Conservation (phyloP, 2,797 vertebrate genomes). For the Crocodylus rhombifer region DNA sequence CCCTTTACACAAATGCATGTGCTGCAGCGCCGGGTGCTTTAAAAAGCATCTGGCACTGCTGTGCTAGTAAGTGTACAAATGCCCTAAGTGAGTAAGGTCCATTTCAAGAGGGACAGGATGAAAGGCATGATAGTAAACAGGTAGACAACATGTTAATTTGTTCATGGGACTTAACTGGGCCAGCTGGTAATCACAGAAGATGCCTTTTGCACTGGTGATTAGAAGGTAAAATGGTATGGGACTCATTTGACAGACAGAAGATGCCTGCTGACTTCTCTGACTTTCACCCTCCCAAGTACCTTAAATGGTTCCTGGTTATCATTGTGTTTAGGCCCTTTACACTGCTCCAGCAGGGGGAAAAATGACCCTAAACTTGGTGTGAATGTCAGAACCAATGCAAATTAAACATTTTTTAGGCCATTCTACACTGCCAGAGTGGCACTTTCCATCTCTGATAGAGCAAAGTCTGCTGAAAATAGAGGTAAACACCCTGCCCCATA, state of each 20-base stretch:
- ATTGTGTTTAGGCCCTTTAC: background rate
- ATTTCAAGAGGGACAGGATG: background rate
- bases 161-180: background rate
- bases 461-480: conserved; percentile 57
- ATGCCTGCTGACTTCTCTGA: conserved; percentile 28
- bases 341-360: conserved; percentile 9
- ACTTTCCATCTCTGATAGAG: conserved; percentile 44
- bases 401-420: conserved; percentile 67
- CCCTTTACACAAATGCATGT: no score
- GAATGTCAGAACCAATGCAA: conserved; percentile 55
- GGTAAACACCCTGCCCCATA: conserved; percentile 41
- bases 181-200: background rate
- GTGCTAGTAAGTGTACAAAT: no score
- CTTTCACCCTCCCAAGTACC: background rate
- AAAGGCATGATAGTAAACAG: background rate
- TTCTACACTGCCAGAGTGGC: conserved; percentile 35
- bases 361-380: conserved; percentile 18
- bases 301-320: conserved; percentile 30
- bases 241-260: background rate
- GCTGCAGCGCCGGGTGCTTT: no score
- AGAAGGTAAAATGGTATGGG: background rate
- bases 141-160: background rate
- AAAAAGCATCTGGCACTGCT: no score
- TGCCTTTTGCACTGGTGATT: background rate
- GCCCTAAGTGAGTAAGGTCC: background rate